Conservation (phyloP, 2,797 vertebrate species). For the Myotis findleyi region DNA sequence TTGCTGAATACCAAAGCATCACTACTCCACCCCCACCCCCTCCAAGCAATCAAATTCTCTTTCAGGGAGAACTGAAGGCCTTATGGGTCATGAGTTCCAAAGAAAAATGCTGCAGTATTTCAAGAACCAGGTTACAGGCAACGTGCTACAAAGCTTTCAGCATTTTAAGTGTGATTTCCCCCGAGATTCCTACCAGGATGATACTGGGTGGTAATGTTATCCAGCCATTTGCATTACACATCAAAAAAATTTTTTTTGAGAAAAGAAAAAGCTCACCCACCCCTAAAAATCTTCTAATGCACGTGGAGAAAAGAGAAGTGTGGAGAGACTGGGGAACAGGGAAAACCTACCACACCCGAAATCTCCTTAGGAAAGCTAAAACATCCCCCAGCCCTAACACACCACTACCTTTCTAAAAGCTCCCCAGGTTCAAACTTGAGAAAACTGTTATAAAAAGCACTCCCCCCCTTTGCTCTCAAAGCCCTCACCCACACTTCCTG, state of each 20-base stretch:
- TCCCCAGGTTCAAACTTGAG: conserved; percentile 63
- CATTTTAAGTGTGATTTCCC: conserved; percentile 56
- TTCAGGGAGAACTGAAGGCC: conserved; percentile 79
- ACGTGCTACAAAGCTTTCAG: conserved; percentile 23
- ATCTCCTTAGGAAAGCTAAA: conserved; percentile 63
- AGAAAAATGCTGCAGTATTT: conserved; percentile 92
- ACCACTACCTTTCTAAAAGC: neutral
- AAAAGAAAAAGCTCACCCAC: neutral
- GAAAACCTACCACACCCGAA: conserved; percentile 53
- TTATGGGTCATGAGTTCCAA: conserved; percentile 84
- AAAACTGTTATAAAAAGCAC: conserved; percentile 47
- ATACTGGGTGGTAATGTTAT: neutral
- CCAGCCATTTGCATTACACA: conserved; percentile 68
- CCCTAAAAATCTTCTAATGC: conserved; percentile 53
- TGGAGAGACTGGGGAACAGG: conserved; percentile 14
- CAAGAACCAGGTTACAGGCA: conserved; percentile 71
- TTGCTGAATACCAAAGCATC: conserved; percentile 13
- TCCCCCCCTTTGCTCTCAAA: neutral
- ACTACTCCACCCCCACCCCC: neutral
- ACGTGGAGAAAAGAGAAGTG: conserved; percentile 63
- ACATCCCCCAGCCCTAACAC: conserved; percentile 20
- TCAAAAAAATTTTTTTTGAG: neutral
- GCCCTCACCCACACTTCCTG: conserved; percentile 28
- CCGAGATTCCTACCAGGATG: neutral
- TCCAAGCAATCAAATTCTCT: conserved; percentile 63